Evolutionary conservation across 2,888 invertebrate species (phyloP).

Genomic region (Hermodice carunculata): DNA sequence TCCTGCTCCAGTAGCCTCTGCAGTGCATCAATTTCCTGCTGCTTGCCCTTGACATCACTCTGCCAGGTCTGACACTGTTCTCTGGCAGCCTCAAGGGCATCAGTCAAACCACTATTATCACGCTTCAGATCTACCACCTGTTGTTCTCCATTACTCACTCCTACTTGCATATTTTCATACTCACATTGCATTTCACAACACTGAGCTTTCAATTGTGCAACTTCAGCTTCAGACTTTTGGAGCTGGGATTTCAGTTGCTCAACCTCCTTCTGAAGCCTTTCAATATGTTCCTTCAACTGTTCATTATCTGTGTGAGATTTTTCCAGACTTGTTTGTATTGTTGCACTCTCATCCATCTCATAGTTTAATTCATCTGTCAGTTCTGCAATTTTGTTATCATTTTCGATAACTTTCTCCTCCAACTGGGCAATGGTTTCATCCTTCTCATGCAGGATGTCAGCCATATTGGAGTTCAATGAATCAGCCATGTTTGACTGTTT

Average conservation of each 20-base stretch:
- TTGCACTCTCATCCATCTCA: conserved; percentile 53
- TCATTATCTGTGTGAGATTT: conserved; percentile 52
- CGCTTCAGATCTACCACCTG: conserved; percentile 2
- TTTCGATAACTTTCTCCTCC: conserved; percentile 79
- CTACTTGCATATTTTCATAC: no score
- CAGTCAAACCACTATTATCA: no score
- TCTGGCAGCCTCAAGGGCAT: no score
- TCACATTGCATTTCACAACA: neutral
- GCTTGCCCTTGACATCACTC: no score
- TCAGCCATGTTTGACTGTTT: conserved; percentile 73
- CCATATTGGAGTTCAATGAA: conserved; percentile 57
- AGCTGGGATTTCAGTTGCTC: conserved; percentile 1
- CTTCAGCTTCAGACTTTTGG: neutral
- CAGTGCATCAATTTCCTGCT: no score
- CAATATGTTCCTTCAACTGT: conserved; percentile 52
- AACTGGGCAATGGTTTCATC: conserved; percentile 88
- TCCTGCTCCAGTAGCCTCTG: no score
- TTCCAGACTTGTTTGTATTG: conserved; percentile 48
- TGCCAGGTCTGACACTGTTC: no score
- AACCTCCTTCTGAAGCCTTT: conserved; percentile 44
- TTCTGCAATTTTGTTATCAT: conserved; percentile 59
- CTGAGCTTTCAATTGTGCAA: neutral
- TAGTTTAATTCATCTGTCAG: conserved; percentile 58
- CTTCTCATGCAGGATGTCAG: conserved; percentile 84
- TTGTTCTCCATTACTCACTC: conserved; percentile 1